phyloP scores from a whole-genome alignment of 2,113 vertebrate species.

The Progne subis region DNA sequence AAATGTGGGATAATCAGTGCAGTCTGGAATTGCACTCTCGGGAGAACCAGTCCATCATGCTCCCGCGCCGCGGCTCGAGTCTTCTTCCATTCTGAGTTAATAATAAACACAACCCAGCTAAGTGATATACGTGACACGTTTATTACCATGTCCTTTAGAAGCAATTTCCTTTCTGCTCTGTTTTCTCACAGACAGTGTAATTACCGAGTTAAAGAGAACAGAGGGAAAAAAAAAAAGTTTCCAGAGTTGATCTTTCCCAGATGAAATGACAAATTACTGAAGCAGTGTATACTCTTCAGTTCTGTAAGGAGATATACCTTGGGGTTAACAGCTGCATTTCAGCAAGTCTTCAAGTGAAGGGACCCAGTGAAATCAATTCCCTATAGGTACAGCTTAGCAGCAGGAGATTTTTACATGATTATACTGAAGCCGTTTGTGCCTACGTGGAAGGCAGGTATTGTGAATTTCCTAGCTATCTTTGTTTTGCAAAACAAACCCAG shows the following conservation, averaged over 20 bases:
- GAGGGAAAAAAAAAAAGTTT: background rate
- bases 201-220: slow-evolving; percentile 37
- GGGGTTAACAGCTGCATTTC: slow-evolving; percentile 48
- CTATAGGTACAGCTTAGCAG: background rate
- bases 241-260: slow-evolving; percentile 60
- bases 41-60: background rate
- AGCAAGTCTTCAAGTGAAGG: slow-evolving; percentile 24
- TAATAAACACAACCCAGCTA: slow-evolving; percentile 35
- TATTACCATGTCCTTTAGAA: slow-evolving; percentile 55
- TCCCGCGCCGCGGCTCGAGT: fast-evolving
- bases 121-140: slow-evolving; percentile 43
- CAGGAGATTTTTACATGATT: background rate
- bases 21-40: background rate
- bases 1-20: background rate
- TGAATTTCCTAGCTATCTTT: background rate
- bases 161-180: slow-evolving; percentile 61
- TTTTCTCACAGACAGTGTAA: slow-evolving; percentile 58
- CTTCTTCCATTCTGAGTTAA: slow-evolving; percentile 20
- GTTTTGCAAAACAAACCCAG: background rate
- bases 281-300: slow-evolving; percentile 3
- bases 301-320: slow-evolving; percentile 5
- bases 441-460: background rate
- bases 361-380: background rate
- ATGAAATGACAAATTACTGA: slow-evolving; percentile 55
- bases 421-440: background rate